Conservation (phyloP, 2,113 vertebrate species). For the Platichthys flesus region DNA sequence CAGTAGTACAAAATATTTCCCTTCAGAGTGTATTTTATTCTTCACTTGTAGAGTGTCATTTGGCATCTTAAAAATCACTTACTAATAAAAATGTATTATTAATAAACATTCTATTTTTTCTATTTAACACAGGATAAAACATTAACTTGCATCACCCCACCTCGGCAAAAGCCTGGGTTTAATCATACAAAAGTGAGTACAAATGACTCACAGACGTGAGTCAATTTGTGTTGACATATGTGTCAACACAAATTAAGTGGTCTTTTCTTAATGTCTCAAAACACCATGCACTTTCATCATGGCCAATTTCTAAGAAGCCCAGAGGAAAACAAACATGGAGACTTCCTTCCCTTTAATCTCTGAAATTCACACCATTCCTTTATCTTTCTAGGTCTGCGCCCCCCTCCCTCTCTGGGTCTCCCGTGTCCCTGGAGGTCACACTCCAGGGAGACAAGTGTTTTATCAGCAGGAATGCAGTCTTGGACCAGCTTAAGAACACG, state of each 20-base stretch:
- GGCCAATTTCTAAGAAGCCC: not conserved
- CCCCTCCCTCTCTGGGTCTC: not conserved
- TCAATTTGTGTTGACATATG: too few relatives aligned
- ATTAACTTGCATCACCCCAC: not conserved
- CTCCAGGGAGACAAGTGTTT: conserved; percentile 42
- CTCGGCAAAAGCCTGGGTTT: conserved; percentile 3
- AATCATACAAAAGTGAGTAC: conserved; percentile 3
- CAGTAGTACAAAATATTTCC: conserved; percentile 5
- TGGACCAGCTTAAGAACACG: conserved; percentile 36
- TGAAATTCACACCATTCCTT: not conserved
- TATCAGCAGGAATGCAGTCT: conserved; percentile 36
- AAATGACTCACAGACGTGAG: conserved; percentile 8
- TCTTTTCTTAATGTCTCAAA: not conserved
- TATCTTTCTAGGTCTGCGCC: not conserved
- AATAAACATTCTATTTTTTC: not conserved
- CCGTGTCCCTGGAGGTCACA: conserved; percentile 32
- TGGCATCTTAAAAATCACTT: not conserved
- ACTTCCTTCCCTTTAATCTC: conserved; percentile 12
- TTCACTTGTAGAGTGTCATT: not conserved
- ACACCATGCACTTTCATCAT: not conserved
- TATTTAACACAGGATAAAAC: not conserved
- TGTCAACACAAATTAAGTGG: not conserved
- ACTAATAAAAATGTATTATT: not conserved
- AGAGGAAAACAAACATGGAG: not conserved
- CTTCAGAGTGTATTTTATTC: not conserved